A percentile compares a stretch with the other conserved stretches of the same genome.
Conservation (phyloP, 2,113 vertebrate genomes). For the Dasypus novemcinctus region DNA sequence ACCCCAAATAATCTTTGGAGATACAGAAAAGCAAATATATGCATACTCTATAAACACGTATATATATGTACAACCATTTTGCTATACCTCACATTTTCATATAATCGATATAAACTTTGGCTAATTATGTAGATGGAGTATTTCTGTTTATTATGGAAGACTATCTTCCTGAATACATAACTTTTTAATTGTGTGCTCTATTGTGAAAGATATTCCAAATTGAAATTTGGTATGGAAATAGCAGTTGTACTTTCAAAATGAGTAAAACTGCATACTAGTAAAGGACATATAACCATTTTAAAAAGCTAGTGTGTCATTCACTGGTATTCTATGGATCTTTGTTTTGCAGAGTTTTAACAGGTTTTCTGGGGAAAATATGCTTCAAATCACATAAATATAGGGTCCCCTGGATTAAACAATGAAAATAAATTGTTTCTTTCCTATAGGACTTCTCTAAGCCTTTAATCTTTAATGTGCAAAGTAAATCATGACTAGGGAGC, state of each 20-base stretch:
- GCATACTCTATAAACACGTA: accelerated
- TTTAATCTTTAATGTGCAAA: accelerated
- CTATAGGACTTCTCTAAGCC: background rate
- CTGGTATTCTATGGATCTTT: background rate
- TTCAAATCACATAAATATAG: background rate
- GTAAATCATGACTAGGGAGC: accelerated
- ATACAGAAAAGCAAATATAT: accelerated
- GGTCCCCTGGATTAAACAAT: background rate
- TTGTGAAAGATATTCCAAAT: background rate
- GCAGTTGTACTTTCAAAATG: background rate
- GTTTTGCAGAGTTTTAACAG: background rate
- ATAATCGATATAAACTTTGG: background rate
- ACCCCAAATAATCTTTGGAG: background rate
- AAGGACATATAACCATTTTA: background rate
- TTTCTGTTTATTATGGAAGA: background rate
- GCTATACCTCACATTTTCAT: accelerated
- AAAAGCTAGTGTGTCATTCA: background rate
- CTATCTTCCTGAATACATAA: background rate
- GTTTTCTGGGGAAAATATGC: background rate
- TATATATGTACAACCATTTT: accelerated
- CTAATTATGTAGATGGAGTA: too few species aligned
- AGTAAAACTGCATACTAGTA: too few species aligned
- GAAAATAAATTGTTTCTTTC: background rate
- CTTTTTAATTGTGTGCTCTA: background rate
- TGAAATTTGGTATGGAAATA: background rate